These are phyloP conservation scores for Heliocidaris erythrogramma DNA, from an alignment of 35 echinoderm and acorn worm species.

Conservation along the genomic window DNA sequence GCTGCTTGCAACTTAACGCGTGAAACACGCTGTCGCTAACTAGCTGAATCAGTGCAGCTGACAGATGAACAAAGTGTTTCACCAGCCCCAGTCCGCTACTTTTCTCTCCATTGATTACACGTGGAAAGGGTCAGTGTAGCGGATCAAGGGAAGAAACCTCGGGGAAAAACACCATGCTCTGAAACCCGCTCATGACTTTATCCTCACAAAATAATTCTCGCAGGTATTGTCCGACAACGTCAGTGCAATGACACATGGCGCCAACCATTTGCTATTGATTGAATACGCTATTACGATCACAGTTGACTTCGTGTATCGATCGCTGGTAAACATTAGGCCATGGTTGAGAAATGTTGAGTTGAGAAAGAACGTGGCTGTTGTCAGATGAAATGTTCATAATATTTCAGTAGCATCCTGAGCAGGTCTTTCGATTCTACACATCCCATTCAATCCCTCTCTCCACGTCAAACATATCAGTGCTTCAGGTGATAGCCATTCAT, in stretches of 20 bases:
- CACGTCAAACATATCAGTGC: neutral
- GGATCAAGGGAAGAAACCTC: neutral
- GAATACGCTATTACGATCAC: neutral
- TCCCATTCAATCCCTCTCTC: neutral
- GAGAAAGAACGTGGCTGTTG: neutral
- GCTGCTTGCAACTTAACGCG: neutral
- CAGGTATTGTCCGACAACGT: neutral
- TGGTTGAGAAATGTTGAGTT: neutral
- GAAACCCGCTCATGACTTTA: neutral
- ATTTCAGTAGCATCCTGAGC: neutral
- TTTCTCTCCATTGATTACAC: neutral
- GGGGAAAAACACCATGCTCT: neutral
- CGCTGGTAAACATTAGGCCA: neutral
- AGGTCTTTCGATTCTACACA: neutral
- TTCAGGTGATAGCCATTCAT: neutral
- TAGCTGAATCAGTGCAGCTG: neutral
- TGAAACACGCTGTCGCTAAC: neutral
- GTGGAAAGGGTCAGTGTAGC: neutral
- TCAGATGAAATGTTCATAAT: neutral
- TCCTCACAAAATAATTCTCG: neutral
- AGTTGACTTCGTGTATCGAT: neutral
- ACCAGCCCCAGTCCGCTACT: neutral
- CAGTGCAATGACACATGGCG: neutral
- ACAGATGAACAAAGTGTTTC: neutral
- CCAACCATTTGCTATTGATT: neutral